phyloP scores from a whole-genome alignment of 2,888 invertebrate genomes.

The Sycophila texana region DNA sequence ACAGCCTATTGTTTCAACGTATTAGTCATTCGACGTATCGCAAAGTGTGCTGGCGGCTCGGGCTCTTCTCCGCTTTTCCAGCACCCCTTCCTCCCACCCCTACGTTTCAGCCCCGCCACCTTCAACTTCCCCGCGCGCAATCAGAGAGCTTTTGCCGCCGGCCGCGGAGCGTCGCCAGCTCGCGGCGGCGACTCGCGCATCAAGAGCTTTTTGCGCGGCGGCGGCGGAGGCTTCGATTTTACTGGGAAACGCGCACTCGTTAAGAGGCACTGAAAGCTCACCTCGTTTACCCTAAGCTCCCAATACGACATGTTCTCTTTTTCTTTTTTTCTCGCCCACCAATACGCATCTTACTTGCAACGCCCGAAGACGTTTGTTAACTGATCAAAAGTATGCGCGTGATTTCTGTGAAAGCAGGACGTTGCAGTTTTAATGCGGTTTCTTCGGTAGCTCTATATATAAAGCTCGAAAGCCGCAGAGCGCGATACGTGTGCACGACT shows the following conservation, averaged over 20 bases:
- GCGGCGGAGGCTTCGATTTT: conserved; percentile 58
- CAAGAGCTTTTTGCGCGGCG: conserved; percentile 59
- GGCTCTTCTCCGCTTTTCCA: conserved; percentile 55
- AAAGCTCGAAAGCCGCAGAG: conserved; percentile 12
- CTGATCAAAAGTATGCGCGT: not conserved
- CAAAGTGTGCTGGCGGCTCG: conserved; percentile 70
- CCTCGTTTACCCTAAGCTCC: conserved; percentile 42
- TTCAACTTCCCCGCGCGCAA: conserved; percentile 7
- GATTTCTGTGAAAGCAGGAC: conserved; percentile 7
- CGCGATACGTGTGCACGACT: conserved; percentile 41
- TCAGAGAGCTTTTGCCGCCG: conserved; percentile 62
- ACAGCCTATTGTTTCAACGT: conserved; percentile 75
- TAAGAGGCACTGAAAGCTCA: conserved; percentile 56
- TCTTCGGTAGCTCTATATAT: conserved; percentile 41
- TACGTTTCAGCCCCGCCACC: not conserved
- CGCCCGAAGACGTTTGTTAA: not conserved
- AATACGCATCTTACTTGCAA: too few species aligned
- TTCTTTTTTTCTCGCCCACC: not conserved
- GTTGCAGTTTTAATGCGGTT: conserved; percentile 49
- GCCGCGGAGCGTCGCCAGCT: conserved; percentile 70
- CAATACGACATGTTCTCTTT: not conserved
- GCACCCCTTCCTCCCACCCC: not conserved
- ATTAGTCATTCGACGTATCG: conserved; percentile 75
- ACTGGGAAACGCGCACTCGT: conserved; percentile 47
- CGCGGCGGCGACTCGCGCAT: conserved; percentile 57